A percentile compares a stretch with the other conserved stretches of the same genome.
Evolutionary conservation across 2,888 invertebrate species (phyloP).

Genomic region (Ceraclea dissimilis): DNA sequence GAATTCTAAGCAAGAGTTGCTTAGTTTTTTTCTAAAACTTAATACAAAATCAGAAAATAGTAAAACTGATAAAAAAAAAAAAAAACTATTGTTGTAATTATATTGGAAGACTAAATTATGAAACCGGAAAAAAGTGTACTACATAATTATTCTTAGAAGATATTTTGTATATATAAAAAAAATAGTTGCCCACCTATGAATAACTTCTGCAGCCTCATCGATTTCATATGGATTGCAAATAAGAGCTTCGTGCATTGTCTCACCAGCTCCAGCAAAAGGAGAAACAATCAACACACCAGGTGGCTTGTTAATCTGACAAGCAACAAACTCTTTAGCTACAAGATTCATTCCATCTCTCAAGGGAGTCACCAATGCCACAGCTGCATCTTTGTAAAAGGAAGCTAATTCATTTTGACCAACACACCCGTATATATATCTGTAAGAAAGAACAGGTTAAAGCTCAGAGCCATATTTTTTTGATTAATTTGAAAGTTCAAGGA

Average conservation of each 20-base stretch:
- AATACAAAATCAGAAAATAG: no score
- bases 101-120: no score
- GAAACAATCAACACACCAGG: constrained; percentile 84
- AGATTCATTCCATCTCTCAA: constrained; percentile 87
- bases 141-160: no score
- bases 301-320: constrained; percentile 79
- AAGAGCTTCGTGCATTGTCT: constrained; percentile 89
- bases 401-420: constrained; percentile 81
- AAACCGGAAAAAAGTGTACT: no score
- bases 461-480: background rate
- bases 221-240: constrained; percentile 86
- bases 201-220: constrained; percentile 78
- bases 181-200: constrained; percentile 53
- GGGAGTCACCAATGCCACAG: constrained; percentile 82
- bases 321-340: constrained; percentile 88
- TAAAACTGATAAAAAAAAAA: no score
- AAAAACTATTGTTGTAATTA: no score
- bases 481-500: background rate
- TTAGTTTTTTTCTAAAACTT: no score
- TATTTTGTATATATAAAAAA: no score
- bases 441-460: constrained; percentile 1
- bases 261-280: constrained; percentile 87
- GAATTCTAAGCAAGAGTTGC: no score
- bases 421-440: constrained; percentile 76
- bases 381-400: constrained; percentile 78